Evolutionary conservation across 2,888 invertebrate species (phyloP).

Genomic region (Dryococelus australis): DNA sequence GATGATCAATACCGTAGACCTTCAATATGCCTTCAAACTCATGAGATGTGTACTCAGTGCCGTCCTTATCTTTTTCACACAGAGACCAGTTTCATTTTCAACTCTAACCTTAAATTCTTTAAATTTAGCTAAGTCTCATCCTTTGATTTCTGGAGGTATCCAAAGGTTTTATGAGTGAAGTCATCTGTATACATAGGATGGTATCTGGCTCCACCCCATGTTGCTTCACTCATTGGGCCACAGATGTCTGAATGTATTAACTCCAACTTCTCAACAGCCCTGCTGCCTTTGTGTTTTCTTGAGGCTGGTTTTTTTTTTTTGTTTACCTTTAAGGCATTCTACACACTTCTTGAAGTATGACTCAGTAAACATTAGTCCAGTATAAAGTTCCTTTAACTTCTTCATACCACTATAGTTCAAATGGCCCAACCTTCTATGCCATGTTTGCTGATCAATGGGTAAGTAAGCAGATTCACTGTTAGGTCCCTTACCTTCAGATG

Average conservation of each 20-base stretch:
- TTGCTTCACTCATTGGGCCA: not conserved
- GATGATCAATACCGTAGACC: conserved; percentile 42
- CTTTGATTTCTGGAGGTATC: not conserved
- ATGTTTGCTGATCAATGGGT: not conserved
- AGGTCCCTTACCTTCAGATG: not conserved
- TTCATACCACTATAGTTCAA: not conserved
- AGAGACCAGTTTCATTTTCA: not conserved
- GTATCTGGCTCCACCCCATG: not conserved
- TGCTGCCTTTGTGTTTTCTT: not conserved
- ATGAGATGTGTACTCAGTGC: not conserved
- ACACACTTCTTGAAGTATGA: not conserved
- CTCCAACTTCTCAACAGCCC: not conserved
- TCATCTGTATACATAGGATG: too few relatives aligned
- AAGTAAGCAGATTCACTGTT: not conserved
- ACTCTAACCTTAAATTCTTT: not conserved
- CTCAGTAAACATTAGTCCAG: not conserved
- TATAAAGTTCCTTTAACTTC: not conserved
- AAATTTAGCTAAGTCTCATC: not conserved
- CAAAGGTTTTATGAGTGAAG: not conserved
- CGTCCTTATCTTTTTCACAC: not conserved
- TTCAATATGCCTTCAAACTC: not conserved
- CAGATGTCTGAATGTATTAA: not conserved
- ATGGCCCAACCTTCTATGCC: not conserved
- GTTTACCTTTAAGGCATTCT: not conserved
- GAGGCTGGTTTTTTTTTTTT: not conserved